Base-by-base conservation (phyloP, 2,113 vertebrate genomes). In the Hydrolagus affinis region DNA sequence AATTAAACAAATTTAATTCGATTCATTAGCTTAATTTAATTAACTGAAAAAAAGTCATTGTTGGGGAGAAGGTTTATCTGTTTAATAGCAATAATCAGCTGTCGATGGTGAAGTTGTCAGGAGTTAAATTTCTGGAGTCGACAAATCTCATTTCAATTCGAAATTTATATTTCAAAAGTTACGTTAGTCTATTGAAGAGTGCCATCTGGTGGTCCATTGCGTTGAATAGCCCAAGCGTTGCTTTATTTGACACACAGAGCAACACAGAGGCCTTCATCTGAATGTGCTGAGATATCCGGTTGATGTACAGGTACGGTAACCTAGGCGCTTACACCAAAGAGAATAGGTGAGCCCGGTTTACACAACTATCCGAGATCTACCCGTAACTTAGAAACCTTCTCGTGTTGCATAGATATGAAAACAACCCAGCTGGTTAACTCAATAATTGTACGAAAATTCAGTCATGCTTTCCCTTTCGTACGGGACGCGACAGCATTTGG, bases 151-250 rank as follows among this genome's bases (percentile, higher is more conserved):
- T 19, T 10, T 57, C 8, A 56, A 9, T 3, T 32, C 30, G 15
- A 74, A 32, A 74, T n/a, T 12, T 10, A 2, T 30, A 60, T 60
- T 64, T 66, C 60, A n/a, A n/a, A 44, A 44, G 44, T 44, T 44
- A 44, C 44, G 44, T 32, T 64, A 23, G 15, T 83, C 62, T 62
- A 28, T 83, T 64, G 62, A 68, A 68, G 78, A 83, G 25, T 83
- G 78, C 78, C 78, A 83, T 83, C 78, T 83, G 28, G 78, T 83
- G 78, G 60, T 30, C 15, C 4, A 0, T 83, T 32, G 60, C 19
- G 78, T 17, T 83, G 60, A 78, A 19, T 21, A 57, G 10, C 17
- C 57, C n/a, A 4, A 11, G 23, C 75, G 59, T 77, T 77, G 21
- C 74, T 23, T 77, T 56, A 44, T 44, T 44, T 44, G 1, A 44